Percentiles rank a stretch among this genome's conserved stretches.
These are phyloP conservation scores for Corticium candelabrum DNA, from an alignment of 37 sponge, comb jelly and placozoan genomes.

Conservation along the genomic window DNA sequence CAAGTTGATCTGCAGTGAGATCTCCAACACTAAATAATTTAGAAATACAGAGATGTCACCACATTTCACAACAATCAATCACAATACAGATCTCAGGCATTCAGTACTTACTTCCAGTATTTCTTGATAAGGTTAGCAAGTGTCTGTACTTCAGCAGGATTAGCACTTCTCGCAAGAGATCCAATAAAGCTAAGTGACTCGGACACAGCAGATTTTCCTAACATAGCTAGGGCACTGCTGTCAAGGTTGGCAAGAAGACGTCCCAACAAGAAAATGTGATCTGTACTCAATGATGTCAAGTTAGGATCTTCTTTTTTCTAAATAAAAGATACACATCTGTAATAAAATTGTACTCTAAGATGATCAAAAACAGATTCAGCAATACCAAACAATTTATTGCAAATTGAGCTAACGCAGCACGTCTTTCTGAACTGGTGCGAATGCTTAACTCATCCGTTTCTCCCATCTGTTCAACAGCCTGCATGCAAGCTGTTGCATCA, in stretches of 20 bases:
- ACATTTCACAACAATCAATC: no score
- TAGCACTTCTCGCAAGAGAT: not conserved
- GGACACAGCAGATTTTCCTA: not conserved
- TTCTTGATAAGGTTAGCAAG: not conserved
- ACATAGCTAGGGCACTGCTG: not conserved
- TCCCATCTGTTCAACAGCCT: not conserved
- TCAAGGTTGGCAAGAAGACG: not conserved
- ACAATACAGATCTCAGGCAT: no score
- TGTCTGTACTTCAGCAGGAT: not conserved
- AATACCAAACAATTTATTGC: not conserved
- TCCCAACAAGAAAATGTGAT: not conserved
- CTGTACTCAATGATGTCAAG: not conserved
- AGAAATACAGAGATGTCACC: no score
- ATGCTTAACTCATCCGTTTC: not conserved
- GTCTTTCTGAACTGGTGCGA: not conserved
- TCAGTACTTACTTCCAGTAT: not conserved
- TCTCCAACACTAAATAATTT: not conserved
- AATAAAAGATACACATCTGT: no score
- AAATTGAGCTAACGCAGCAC: not conserved
- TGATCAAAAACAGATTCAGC: not conserved
- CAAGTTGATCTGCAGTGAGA: not conserved
- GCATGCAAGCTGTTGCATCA: not conserved
- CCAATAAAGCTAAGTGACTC: not conserved
- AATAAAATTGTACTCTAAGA: no score
- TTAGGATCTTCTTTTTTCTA: no score